A percentile compares a stretch with the other conserved stretches of the same genome.
Conservation (phyloP, 2,113 vertebrate species). For the Sus scrofa region DNA sequence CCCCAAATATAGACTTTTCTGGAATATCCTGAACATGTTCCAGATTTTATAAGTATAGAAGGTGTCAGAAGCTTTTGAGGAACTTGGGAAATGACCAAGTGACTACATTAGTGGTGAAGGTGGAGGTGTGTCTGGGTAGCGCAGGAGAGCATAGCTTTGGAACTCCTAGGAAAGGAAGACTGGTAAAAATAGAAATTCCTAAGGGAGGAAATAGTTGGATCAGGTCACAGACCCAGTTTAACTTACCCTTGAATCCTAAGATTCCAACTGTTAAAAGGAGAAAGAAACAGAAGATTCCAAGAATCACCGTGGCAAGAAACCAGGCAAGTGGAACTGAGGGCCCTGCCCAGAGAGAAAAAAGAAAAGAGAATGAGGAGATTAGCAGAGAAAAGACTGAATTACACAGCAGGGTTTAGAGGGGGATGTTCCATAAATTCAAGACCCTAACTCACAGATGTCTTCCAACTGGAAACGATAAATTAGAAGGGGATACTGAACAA, state of each 20-base stretch:
- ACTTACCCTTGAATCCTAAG: conserved; percentile 54
- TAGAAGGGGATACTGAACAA: not conserved
- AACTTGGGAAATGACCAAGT: not conserved
- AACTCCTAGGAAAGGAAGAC: not conserved
- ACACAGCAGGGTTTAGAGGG: not conserved
- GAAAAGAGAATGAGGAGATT: not conserved
- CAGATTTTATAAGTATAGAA: not conserved
- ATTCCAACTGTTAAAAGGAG: not conserved
- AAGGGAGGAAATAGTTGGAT: not conserved
- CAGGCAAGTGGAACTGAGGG: conserved; percentile 8
- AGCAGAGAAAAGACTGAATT: not conserved
- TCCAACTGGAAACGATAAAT: not conserved
- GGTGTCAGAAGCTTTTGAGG: not conserved
- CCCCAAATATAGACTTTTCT: not conserved
- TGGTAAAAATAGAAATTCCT: not conserved
- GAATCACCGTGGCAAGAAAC: not conserved
- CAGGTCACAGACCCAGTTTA: not conserved
- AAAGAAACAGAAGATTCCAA: conserved; percentile 9
- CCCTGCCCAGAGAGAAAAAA: not conserved
- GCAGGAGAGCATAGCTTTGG: not conserved
- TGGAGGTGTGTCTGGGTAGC: not conserved
- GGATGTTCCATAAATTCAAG: not conserved
- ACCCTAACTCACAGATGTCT: not conserved
- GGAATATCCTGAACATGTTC: not conserved
- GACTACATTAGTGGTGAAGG: not conserved